Conservation (phyloP, 2,888 invertebrate genomes). For the Lochmaea capreae region DNA sequence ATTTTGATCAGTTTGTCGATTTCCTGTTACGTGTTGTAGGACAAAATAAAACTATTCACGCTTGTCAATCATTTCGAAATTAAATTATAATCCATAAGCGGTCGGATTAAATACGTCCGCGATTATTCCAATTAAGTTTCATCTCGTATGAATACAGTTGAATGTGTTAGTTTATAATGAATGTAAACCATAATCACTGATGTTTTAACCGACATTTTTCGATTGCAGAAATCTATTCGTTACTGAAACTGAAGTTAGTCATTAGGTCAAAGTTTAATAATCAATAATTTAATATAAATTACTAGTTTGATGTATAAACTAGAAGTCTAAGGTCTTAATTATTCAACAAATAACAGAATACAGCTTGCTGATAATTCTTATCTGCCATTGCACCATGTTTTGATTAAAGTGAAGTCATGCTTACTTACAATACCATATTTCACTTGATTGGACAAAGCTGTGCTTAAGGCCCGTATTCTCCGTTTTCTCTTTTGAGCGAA, state of each 20-base stretch:
- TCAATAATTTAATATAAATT: too few relatives aligned
- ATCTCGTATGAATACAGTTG: slow-evolving; percentile 38
- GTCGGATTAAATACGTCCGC: slow-evolving; percentile 33
- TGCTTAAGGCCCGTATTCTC: too few relatives aligned
- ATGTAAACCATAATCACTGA: slow-evolving; percentile 32
- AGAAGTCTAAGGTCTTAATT: too few relatives aligned
- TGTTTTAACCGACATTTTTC: slow-evolving; percentile 25
- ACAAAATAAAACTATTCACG: slow-evolving; percentile 36
- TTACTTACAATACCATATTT: too few relatives aligned
- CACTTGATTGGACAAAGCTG: too few relatives aligned
- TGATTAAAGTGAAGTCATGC: too few relatives aligned
- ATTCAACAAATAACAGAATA: too few relatives aligned
- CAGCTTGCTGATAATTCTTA: too few relatives aligned
- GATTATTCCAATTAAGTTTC: slow-evolving; percentile 39
- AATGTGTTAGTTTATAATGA: slow-evolving; percentile 38
- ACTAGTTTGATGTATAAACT: too few relatives aligned
- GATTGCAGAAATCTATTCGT: not conserved
- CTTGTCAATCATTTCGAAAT: slow-evolving; percentile 36
- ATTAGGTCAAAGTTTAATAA: not conserved
- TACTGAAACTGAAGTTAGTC: not conserved
- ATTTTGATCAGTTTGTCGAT: slow-evolving; percentile 22
- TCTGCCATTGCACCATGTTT: too few relatives aligned
- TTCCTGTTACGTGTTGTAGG: slow-evolving; percentile 16
- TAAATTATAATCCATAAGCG: slow-evolving; percentile 35
- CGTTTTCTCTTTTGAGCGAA: too few relatives aligned